Conservation (phyloP, 2,797 vertebrate genomes). For the Cercopithecus hamlyni region DNA sequence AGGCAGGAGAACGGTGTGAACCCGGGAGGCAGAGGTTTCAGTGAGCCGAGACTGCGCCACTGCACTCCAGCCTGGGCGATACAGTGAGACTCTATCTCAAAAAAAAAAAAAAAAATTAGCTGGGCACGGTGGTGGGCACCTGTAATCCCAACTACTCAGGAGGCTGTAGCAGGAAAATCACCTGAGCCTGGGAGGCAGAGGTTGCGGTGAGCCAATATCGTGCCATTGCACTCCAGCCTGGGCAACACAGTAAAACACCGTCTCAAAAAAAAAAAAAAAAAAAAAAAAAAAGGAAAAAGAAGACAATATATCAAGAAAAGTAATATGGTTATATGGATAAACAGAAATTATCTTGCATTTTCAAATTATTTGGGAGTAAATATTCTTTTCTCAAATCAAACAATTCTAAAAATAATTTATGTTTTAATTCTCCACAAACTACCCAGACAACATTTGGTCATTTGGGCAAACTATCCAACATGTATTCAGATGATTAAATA, state of each 20-base stretch:
- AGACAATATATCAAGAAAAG: background rate
- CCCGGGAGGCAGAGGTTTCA: too few species aligned
- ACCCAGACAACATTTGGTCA: background rate
- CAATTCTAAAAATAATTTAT: slow-evolving; percentile 32
- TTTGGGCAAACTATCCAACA: background rate
- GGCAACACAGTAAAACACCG: too few species aligned
- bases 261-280: too few species aligned
- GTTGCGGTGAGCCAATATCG: too few species aligned
- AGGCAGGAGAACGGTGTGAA: background rate
- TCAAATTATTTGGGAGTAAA: slow-evolving; percentile 38
- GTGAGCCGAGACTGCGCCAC: too few species aligned
- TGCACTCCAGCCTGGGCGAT: background rate
- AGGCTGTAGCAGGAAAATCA: too few species aligned
- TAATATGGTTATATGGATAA: background rate
- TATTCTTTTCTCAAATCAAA: slow-evolving; percentile 44
- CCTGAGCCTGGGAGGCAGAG: too few species aligned
- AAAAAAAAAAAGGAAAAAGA: background rate
- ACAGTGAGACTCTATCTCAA: background rate
- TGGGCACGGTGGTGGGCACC: too few species aligned
- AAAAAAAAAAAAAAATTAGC: background rate
- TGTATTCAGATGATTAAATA: background rate
- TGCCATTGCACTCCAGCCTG: too few species aligned
- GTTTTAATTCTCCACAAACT: slow-evolving; percentile 29
- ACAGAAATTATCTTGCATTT: background rate
- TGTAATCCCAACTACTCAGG: too few species aligned